A percentile compares a stretch with the other conserved stretches of the same genome.
These are phyloP conservation scores for Eunapius fragilis DNA, from an alignment of 37 sponge, comb jelly and placozoan genomes.

Conservation along the genomic window DNA sequence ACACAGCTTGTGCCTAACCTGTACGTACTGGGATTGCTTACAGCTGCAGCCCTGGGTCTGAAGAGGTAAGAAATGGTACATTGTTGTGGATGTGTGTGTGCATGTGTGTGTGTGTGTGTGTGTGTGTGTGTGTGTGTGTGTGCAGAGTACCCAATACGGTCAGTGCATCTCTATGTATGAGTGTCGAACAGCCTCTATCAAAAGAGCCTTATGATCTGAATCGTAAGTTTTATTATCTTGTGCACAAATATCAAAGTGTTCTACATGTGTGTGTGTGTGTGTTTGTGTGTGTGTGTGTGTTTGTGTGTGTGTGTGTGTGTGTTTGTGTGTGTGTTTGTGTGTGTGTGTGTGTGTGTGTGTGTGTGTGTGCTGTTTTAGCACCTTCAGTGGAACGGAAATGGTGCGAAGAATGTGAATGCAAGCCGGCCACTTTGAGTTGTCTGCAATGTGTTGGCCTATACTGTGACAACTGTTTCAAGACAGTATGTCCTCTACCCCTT, in stretches of 20 bases:
- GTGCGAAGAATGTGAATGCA: conserved; percentile 10
- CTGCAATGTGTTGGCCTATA: conserved; percentile 1
- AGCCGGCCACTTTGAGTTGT: neutral
- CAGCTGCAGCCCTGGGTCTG: conserved; percentile 9
- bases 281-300: neutral
- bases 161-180: neutral
- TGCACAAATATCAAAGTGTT: neutral
- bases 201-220: neutral
- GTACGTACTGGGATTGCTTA: conserved; percentile 42
- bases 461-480: conserved; percentile 24
- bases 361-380: neutral
- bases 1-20: conserved; percentile 38
- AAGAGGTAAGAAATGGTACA: conserved; percentile 1
- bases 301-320: neutral
- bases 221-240: neutral
- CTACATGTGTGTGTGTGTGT: neutral
- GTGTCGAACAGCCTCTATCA: neutral
- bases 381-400: neutral
- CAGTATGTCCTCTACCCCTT: neutral
- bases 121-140: conserved; percentile 3
- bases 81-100: neutral
- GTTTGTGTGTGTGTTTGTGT: neutral
- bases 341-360: neutral
- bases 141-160: neutral
- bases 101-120: neutral